Percentiles rank a stretch among this genome's conserved stretches.
Conservation (phyloP, 2,797 vertebrate genomes). For the Xyrichtys novacula region DNA sequence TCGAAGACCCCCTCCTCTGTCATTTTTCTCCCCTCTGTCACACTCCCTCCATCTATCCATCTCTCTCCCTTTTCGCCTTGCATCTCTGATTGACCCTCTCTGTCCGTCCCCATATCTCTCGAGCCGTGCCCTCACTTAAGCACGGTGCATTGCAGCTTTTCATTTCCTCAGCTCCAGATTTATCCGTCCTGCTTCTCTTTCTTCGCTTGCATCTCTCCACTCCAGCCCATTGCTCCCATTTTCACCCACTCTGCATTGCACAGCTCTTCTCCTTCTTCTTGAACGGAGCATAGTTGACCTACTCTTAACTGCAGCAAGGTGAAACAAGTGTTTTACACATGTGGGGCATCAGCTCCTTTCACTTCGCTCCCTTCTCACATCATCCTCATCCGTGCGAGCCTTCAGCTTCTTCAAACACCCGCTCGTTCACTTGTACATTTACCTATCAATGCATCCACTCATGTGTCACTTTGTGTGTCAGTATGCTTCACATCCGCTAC, state of each 20-base stretch:
- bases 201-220: constrained; percentile 49
- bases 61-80: constrained; percentile 47
- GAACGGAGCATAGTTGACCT: constrained; percentile 69
- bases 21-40: constrained; percentile 58
- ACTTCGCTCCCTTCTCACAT: constrained; percentile 19
- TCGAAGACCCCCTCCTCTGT: constrained; percentile 63
- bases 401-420: constrained; percentile 15
- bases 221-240: constrained; percentile 63
- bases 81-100: constrained; percentile 65
- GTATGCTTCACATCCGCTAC: constrained; percentile 15
- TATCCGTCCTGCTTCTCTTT: constrained; percentile 45
- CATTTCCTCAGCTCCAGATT: constrained; percentile 54
- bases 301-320: constrained; percentile 65
- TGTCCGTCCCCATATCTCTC: constrained; percentile 55
- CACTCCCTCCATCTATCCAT: constrained; percentile 52
- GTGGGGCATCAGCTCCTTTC: constrained; percentile 54
- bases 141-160: constrained; percentile 51
- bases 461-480: constrained; percentile 37
- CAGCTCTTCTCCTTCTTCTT: constrained; percentile 37
- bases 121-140: constrained; percentile 65
- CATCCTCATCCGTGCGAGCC: constrained; percentile 17
- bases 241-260: constrained; percentile 52
- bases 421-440: constrained; percentile 39
- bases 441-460: constrained; percentile 41
- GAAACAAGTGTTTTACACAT: constrained; percentile 68